Evolutionary conservation across 2,797 vertebrate species (phyloP), one percentile per base, ranked within the genome.

Genomic region (Macropodus opercularis): DNA sequence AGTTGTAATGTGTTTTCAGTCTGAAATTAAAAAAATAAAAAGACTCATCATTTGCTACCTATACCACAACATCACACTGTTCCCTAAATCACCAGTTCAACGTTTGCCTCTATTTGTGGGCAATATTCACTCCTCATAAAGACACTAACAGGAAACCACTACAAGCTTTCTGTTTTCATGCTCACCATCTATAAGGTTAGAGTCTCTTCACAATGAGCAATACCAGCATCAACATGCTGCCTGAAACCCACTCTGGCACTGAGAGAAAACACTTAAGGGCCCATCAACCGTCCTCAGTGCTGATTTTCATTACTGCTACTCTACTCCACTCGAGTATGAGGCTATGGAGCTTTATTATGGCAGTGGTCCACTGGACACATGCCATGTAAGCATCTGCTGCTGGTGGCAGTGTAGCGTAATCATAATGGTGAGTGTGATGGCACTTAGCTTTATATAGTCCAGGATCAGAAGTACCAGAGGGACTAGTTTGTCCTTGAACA

Each of bases 351-450:
- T 51, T 68, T 70, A 79, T 75, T 76, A 76, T 51, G 74, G 54
- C 62, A 35, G 48, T 18, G 46, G 57, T 59, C 74, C 60, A 70
- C 41, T 61, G 56, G 26, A 58, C 59, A 68, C 50, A 56, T 31
- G 63, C 59, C 60, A 66, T 43, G 75, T 67, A 70, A 78, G 72
- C 60, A 67, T 75, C 70, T 65, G 57, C 73, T 68, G 75, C 80
- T 67, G 76, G 69, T 39, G 42, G 35, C 54, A 42, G 49, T 83
- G 80, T 77, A 76, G 74, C 48, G 41, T 69, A 63, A 77, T 74
- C 47, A 72, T 43, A 51, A 72, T 53, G 43, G 68, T 17, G 59
- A 18, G n/a, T 49, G 58, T 38, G 56, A 58, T 41, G 69, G 54
- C 75, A 63, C 74, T 76, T 62, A 19, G 69, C 65, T 78, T 75